phyloP scores from a whole-genome alignment of 1,140 invertebrate genomes.

The Lepidostoma basale region DNA sequence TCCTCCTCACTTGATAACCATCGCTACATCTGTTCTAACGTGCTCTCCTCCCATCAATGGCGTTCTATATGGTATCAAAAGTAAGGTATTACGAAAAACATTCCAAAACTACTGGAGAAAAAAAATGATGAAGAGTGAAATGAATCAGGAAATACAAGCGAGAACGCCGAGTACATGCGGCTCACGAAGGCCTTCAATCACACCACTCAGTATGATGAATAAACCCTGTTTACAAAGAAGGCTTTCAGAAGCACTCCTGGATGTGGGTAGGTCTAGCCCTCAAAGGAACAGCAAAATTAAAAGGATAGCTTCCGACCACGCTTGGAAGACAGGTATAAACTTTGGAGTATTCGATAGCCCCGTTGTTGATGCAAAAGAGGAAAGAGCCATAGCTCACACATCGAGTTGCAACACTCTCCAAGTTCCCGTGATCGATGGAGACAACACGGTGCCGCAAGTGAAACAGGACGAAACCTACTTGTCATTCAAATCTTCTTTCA shows the following conservation, averaged over 20 bases:
- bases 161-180: slow-evolving; percentile 77
- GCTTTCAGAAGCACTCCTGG: slow-evolving; percentile 69
- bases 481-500: slow-evolving; percentile 42
- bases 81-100: slow-evolving; percentile 70
- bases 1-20: slow-evolving; percentile 62
- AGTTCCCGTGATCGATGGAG: slow-evolving; percentile 52
- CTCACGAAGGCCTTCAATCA: slow-evolving; percentile 73
- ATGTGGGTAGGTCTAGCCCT: slow-evolving; percentile 53
- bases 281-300: slow-evolving; percentile 52
- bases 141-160: slow-evolving; percentile 79
- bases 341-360: slow-evolving; percentile 42
- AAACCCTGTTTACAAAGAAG: slow-evolving; percentile 66
- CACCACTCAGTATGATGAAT: slow-evolving; percentile 67
- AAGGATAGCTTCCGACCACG: slow-evolving; percentile 55
- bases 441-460: slow-evolving; percentile 43
- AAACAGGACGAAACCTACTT: slow-evolving; percentile 54
- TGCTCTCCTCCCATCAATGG: slow-evolving; percentile 75
- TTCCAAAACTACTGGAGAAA: slow-evolving; percentile 82
- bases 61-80: slow-evolving; percentile 78
- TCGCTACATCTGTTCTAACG: slow-evolving; percentile 68
- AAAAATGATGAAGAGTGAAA: slow-evolving; percentile 77
- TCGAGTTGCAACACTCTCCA: slow-evolving; percentile 61
- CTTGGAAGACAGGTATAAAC: slow-evolving; percentile 48
- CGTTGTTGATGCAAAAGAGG: slow-evolving; percentile 46
- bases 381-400: slow-evolving; percentile 55